Evolutionary conservation across 2,888 invertebrate genomes (phyloP), one percentile per base, ranked within the genome.

Genomic region (Osmoderma eremita): DNA sequence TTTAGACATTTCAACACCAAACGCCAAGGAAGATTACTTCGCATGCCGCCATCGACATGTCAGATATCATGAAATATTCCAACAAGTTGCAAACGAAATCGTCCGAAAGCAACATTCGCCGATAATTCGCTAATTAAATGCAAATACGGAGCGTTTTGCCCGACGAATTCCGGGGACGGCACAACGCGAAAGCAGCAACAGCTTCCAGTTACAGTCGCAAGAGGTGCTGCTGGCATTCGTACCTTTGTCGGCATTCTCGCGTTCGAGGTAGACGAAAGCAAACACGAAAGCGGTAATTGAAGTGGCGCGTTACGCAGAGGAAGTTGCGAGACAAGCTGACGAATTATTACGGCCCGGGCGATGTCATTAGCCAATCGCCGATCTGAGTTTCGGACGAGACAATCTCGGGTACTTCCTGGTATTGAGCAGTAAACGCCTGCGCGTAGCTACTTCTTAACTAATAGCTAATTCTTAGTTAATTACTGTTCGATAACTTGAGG

Each of bases 71-170:
- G n/a, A 54, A 54, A 54, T 54, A 54, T 39, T 54, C 20, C 54
- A 54, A 54, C 54, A 54, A 54, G 54, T 54, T 39, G 39, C 39
- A 54, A 54, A 54, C 20, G 54, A 54, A 54, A 54, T 54, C 20
- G 39, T 54, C 54, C 54, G 39, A 54, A 54, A 38, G 18, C 41
- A 62, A 62, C 62, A 49, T 62, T 62, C 49, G 49, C 62, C 62
- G 36, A 62, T 62, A 62, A 62, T 62, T 62, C 36, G 18, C 36
- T 62, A 62, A 62, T 62, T 62, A 62, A 62, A 62, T 62, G 62
- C 49, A 62, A 49, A 62, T 62, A 62, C 48, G 62, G 38, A 36
- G 36, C 49, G 30, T 49, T 49, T 49, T 62, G 49, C 48, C 22
- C n/a, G 62, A 15, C 49, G 38, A 62, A 49, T 62, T 49, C 20